Conservation (phyloP, 2,797 vertebrate genomes). For the Amniataba percoides region DNA sequence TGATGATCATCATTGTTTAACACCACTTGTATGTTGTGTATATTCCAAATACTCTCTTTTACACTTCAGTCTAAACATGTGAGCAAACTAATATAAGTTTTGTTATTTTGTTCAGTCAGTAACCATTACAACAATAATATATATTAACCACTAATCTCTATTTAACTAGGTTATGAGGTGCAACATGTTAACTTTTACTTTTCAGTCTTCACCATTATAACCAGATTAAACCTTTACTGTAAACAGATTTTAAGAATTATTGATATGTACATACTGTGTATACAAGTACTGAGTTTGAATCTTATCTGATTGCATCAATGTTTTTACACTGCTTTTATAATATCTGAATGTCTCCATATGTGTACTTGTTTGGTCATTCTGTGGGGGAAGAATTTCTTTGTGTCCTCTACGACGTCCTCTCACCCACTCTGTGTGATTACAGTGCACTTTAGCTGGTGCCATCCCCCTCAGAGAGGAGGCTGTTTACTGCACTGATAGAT, state of each 20-base stretch:
- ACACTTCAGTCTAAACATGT: neutral
- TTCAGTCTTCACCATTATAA: neutral
- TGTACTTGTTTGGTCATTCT: neutral
- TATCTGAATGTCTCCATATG: constrained; percentile 12
- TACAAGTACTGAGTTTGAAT: neutral
- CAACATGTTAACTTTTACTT: neutral
- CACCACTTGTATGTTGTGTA: neutral
- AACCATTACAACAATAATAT: neutral
- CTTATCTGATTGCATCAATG: neutral
- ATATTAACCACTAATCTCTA: neutral
- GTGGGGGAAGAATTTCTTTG: neutral
- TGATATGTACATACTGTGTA: neutral
- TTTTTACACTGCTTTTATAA: constrained; percentile 17
- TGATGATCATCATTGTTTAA: neutral
- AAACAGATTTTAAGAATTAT: neutral
- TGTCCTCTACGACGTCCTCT: constrained; percentile 68
- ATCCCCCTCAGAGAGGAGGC: constrained; percentile 50
- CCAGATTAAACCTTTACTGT: neutral
- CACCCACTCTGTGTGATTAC: constrained; percentile 65
- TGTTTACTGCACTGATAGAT: constrained; percentile 62
- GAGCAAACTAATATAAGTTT: neutral
- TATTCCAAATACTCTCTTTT: neutral
- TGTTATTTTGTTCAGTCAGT: neutral
- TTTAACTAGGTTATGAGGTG: neutral
- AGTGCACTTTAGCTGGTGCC: constrained; percentile 60